phyloP scores from a whole-genome alignment of 1,140 invertebrate genomes.

The Lepidurus packardi region DNA sequence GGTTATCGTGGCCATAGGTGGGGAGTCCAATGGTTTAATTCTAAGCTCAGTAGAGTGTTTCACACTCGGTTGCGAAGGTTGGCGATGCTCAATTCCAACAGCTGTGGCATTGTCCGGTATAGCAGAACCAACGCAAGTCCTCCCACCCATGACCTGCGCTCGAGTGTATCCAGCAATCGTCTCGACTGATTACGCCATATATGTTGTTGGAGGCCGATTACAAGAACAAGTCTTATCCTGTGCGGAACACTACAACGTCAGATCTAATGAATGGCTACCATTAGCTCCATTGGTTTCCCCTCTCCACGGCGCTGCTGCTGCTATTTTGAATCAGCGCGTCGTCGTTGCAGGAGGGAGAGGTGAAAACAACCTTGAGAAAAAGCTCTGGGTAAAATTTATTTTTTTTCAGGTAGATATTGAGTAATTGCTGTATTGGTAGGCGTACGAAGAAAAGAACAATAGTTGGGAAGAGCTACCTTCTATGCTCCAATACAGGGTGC shows the following conservation, averaged over 20 bases:
- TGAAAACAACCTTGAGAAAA: constrained; percentile 38
- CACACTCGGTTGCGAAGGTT: constrained; percentile 41
- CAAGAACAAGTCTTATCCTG: constrained; percentile 34
- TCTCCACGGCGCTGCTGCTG: constrained; percentile 41
- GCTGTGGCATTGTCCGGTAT: constrained; percentile 30
- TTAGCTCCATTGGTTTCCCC: constrained; percentile 38
- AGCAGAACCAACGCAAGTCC: constrained; percentile 38
- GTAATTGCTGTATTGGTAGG: constrained; percentile 34
- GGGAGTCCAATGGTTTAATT: constrained; percentile 40
- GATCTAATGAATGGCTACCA: constrained; percentile 40
- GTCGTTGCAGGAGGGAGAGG: constrained; percentile 40
- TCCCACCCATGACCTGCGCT: constrained; percentile 40
- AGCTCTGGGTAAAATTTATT: constrained; percentile 40
- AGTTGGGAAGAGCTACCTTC: constrained; percentile 39
- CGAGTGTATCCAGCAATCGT: constrained; percentile 41
- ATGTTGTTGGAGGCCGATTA: constrained; percentile 37
- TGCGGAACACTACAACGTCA: constrained; percentile 40
- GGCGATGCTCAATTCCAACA: constrained; percentile 40
- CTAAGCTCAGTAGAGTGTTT: constrained; percentile 42
- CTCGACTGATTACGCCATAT: constrained; percentile 29
- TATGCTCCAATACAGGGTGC: constrained; percentile 39
- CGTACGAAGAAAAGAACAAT: constrained; percentile 39
- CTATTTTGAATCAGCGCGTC: constrained; percentile 39
- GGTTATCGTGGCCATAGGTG: constrained; percentile 41
- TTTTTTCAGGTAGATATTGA: neutral